Evolutionary conservation across 2,888 invertebrate species (phyloP).

Genomic region (Heteropelma amictum): DNA sequence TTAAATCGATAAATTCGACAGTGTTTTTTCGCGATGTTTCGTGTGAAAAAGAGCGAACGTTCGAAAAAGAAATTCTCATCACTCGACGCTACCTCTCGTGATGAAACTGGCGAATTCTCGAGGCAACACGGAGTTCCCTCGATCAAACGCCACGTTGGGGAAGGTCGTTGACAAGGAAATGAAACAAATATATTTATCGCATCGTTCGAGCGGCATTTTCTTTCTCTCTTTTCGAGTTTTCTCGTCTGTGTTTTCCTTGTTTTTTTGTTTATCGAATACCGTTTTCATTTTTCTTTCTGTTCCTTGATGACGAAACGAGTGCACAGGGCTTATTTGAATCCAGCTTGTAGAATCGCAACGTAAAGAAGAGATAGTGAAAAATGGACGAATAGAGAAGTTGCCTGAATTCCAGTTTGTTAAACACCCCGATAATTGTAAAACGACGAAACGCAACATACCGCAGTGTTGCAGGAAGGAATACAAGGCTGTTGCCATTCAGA

Average conservation of each 20-base stretch:
- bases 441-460: conserved; percentile 63
- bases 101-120: conserved; percentile 53
- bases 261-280: too few species aligned
- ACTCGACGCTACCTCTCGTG: conserved; percentile 73
- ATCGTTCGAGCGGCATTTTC: conserved; percentile 2
- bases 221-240: conserved; percentile 16
- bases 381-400: conserved; percentile 28
- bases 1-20: neutral
- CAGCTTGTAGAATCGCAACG: conserved; percentile 46
- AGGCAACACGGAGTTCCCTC: conserved; percentile 49
- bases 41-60: conserved; percentile 13
- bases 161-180: conserved; percentile 48
- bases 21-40: too few species aligned
- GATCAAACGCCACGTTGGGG: conserved; percentile 51
- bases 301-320: too few species aligned
- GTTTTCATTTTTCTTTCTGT: too few species aligned
- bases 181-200: neutral
- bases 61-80: conserved; percentile 59
- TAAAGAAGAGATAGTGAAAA: conserved; percentile 33
- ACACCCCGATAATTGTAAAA: conserved; percentile 44
- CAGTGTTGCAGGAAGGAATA: conserved; percentile 74
- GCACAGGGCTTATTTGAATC: too few species aligned
- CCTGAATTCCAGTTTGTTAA: conserved; percentile 29
- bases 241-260: too few species aligned
- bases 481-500: conserved; percentile 76